These are phyloP conservation scores for Lota lota DNA, from an alignment of 2,113 vertebrate species.

Conservation along the genomic window DNA sequence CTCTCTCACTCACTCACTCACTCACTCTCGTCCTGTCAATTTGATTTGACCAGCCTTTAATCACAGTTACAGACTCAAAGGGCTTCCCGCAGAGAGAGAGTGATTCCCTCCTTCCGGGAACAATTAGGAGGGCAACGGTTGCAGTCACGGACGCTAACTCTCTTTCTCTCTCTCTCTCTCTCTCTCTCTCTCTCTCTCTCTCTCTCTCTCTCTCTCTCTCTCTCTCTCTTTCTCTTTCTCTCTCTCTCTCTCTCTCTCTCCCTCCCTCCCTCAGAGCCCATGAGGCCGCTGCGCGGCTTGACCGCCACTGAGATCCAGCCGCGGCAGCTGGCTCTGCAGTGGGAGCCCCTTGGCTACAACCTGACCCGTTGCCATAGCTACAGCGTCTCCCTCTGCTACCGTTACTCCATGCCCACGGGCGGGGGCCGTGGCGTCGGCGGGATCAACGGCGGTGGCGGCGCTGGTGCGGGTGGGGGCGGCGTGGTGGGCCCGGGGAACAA, in stretches of 20 bases:
- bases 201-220: no score
- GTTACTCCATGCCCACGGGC: conserved; percentile 76
- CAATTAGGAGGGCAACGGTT: no score
- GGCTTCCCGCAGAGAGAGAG: no score
- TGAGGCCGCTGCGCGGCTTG: conserved; percentile 87
- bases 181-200: no score
- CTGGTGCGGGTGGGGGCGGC: not conserved
- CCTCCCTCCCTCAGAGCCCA: conserved; percentile 77
- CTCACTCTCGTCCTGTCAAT: no score
- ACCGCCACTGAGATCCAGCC: conserved; percentile 89
- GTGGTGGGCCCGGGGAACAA: conserved; percentile 78
- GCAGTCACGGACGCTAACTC: no score
- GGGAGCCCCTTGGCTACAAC: conserved; percentile 94
- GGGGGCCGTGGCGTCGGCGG: conserved; percentile 44
- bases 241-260: not conserved
- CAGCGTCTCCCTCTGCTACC: conserved; percentile 86
- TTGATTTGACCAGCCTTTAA: no score
- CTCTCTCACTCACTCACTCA: no score
- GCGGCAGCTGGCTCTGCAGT: conserved; percentile 86
- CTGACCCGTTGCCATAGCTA: conserved; percentile 94
- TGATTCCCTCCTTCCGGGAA: no score
- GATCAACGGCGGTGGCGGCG: conserved; percentile 50
- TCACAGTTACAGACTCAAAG: no score
- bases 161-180: no score
- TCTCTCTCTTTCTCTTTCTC: no score